Conservation (phyloP, 1,140 invertebrate species). For the Eulimnadia texana region DNA sequence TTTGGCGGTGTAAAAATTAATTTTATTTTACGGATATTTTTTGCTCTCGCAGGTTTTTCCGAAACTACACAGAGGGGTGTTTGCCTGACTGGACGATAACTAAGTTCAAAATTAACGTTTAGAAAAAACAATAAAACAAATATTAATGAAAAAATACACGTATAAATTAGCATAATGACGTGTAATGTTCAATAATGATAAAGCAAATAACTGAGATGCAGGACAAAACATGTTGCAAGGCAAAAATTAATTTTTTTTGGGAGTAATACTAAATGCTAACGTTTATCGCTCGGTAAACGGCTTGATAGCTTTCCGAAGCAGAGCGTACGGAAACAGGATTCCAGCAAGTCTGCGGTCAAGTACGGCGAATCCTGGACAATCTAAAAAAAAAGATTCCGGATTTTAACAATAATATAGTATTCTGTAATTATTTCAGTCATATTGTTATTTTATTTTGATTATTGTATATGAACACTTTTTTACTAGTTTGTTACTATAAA, state of each 20-base stretch:
- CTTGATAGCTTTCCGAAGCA: conserved; percentile 94
- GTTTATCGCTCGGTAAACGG: conserved; percentile 79
- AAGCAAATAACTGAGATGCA: neutral
- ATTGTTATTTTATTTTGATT: no score
- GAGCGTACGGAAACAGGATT: conserved; percentile 93
- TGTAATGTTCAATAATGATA: neutral
- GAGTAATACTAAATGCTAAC: neutral
- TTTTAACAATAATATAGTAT: no score
- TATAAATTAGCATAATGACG: neutral
- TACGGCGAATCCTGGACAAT: conserved; percentile 96
- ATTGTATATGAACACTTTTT: no score
- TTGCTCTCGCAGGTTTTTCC: neutral
- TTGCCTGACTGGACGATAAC: neutral
- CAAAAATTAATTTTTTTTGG: conserved; percentile 41
- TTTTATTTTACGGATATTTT: neutral
- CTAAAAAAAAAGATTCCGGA: conserved; percentile 31
- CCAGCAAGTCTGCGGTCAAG: conserved; percentile 91
- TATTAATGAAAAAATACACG: neutral
- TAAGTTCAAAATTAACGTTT: neutral
- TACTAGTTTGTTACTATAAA: neutral
- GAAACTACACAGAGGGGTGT: neutral
- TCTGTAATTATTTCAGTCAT: no score
- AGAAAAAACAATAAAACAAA: neutral
- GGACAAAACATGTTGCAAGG: neutral
- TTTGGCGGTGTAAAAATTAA: no score